Evolutionary conservation across 2,888 invertebrate genomes (phyloP), one percentile per base, ranked within the genome.

Genomic region (Brachylomia viminalis): DNA sequence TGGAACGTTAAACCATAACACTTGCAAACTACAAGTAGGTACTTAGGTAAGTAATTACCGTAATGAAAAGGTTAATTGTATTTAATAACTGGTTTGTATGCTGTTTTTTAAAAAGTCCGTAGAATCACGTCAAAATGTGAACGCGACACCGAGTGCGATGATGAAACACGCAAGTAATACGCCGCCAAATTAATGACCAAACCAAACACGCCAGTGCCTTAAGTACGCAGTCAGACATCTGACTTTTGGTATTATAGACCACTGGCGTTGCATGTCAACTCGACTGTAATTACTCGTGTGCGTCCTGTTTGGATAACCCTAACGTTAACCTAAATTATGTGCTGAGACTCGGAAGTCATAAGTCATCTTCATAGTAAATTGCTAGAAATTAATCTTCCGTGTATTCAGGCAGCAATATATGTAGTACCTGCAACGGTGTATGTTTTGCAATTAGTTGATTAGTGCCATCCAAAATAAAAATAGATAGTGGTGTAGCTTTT

Each of bases 21-120:
- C 74, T 86, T 80, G 77, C 79, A 72, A 79, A 82, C 76, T 80
- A 87, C 76, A 82, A 66, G 33, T 38, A 74, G 74, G 68, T 82
- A 78, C n/a, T n/a, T n/a, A n/a, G n/a, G n/a, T 33, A 38, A 81
- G 78, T 87, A 86, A 89, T 86, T 80, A 80, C 52, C 38, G 59
- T 71, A 79, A 77, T 83, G 83, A 86, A 89, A 91, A 91, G 90
- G 90, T 90, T 90, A 90, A 89, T 88, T 83, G 86, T 79, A 68
- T 82, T 77, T 85, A 87, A 88, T 85, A 88, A 90, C 86, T 67
- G 86, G 87, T 89, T 86, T 80, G 68, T 58, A 76, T 82, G 81
- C 74, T 72, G 56, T 82, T 85, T 86, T 49, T 84, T 82, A 86
- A 85, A 86, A 84, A 85, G 77, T 65, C 80, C 72, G 86, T 87